These are phyloP conservation scores for Stenopsyche tienmushanensis DNA, from an alignment of 1,140 invertebrate species.

Conservation along the genomic window DNA sequence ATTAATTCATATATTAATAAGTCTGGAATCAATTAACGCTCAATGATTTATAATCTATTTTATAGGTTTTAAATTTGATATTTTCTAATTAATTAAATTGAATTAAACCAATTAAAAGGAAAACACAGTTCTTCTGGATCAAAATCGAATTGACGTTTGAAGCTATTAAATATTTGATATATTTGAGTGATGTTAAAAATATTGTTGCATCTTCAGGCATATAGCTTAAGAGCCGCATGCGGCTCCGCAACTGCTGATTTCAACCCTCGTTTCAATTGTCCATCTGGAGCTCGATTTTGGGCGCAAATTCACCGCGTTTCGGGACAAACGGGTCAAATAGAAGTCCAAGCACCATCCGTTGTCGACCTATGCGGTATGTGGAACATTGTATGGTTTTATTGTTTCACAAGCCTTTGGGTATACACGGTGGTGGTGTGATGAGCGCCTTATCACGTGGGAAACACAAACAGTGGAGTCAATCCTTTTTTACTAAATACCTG, in stretches of 20 bases:
- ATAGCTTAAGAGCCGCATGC: too few relatives aligned
- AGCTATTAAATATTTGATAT: not conserved
- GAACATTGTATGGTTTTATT: constrained; percentile 28
- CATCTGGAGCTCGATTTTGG: not conserved
- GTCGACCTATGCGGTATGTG: constrained; percentile 1
- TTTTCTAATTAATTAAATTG: too few relatives aligned
- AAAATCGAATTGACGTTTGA: too few relatives aligned
- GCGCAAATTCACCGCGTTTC: not conserved
- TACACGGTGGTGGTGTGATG: constrained; percentile 30
- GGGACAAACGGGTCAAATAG: not conserved
- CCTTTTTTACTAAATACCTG: constrained; percentile 16
- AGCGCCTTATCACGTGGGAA: constrained; percentile 40
- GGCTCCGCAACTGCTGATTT: too few relatives aligned
- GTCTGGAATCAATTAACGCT: too few relatives aligned
- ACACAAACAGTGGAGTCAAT: constrained; percentile 29
- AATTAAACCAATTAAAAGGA: too few relatives aligned
- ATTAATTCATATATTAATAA: too few relatives aligned
- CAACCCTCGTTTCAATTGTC: too few relatives aligned
- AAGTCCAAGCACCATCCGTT: constrained; percentile 4
- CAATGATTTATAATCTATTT: too few relatives aligned
- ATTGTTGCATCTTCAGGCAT: not conserved
- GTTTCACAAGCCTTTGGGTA: constrained; percentile 32
- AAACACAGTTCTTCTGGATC: too few relatives aligned
- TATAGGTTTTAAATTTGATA: too few relatives aligned
- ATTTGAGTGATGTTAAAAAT: not conserved